Percentiles rank a stretch among this genome's conserved stretches.
These are phyloP conservation scores for Sesamia inferens DNA, from an alignment of 2,888 invertebrate species.

Conservation along the genomic window DNA sequence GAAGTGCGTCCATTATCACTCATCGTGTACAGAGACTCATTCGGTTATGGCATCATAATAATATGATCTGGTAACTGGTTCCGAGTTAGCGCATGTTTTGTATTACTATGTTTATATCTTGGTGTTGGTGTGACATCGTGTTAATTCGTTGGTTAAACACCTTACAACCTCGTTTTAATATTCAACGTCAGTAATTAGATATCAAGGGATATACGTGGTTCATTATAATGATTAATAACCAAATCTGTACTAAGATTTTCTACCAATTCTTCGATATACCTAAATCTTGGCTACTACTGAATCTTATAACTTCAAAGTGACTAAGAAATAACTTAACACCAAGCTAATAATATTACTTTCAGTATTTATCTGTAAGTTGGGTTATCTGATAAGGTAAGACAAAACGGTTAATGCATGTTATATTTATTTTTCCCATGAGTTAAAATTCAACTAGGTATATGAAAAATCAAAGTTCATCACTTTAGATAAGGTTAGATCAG, in stretches of 20 bases:
- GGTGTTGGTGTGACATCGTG: constrained; percentile 89
- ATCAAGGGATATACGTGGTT: constrained; percentile 29
- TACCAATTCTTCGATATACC: constrained; percentile 9
- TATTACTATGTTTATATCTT: constrained; percentile 69
- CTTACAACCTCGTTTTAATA: constrained; percentile 64
- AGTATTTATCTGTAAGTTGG: constrained; percentile 55
- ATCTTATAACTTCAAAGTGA: constrained; percentile 33
- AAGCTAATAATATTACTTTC: constrained; percentile 44
- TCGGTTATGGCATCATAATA: constrained; percentile 73
- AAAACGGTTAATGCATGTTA: constrained; percentile 12
- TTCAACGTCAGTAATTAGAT: constrained; percentile 45
- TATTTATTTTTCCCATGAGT: constrained; percentile 8
- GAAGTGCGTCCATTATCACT: constrained; percentile 7
- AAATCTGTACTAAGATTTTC: constrained; percentile 23
- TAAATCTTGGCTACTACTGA: constrained; percentile 15
- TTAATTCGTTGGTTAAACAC: constrained; percentile 67
- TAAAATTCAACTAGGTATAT: neutral
- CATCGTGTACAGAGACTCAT: constrained; percentile 52
- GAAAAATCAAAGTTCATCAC: constrained; percentile 1
- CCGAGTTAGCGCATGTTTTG: constrained; percentile 74
- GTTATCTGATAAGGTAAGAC: constrained; percentile 53
- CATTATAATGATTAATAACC: constrained; percentile 31
- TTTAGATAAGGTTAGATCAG: constrained; percentile 3
- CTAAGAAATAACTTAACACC: constrained; percentile 39
- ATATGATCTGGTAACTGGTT: constrained; percentile 54